Evolutionary conservation across 2,888 invertebrate genomes (phyloP), one percentile per base, ranked within the genome.

Genomic region (Drosophila monieri): DNA sequence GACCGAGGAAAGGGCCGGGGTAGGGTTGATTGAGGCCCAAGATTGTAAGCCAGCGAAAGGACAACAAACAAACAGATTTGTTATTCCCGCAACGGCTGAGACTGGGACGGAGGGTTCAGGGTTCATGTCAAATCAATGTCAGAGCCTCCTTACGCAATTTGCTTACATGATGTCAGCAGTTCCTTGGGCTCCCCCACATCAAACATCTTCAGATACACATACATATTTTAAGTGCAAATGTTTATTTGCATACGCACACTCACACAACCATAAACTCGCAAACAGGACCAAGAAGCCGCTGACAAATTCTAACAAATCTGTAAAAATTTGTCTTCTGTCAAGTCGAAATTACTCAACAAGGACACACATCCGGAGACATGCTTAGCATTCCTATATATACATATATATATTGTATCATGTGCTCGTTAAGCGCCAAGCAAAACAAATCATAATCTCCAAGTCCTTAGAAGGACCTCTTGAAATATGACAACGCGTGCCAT

Each of bases 261-360:
- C 57, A 73, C 58, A 69, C 61, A 30, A 58, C 58, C 64, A 54
- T 23, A 32, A 27, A 66, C 32, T 44, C 30, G 46, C n/a, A 57
- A 48, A 39, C 47, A 41, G 35, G 30, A 15, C 23, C 18, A 18
- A 10, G 6, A 47, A n/a, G 52, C 39, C 32, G 56, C 49, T 71
- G 65, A 72, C 39, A 80, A 87, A 85, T 78, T 79, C 85, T 86
- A 80, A 85, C 86, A 88, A 84, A 81, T 88, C 89, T 81, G 77
- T 86, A 81, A 85, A 89, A 90, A 89, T 89, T 88, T 89, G 86
- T 85, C 70, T 74, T 70, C 77, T 89, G 89, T 89, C 89, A 76
- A 73, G 80, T 64, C 64, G 66, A 73, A 77, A 78, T 76, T 76
- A 78, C 76, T 76, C 65, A n/a, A 6, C 21, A 48, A 46, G 41